These are phyloP conservation scores for Myrmecophaga tridactyla DNA, from an alignment of 2,113 vertebrate species.

Conservation along the genomic window DNA sequence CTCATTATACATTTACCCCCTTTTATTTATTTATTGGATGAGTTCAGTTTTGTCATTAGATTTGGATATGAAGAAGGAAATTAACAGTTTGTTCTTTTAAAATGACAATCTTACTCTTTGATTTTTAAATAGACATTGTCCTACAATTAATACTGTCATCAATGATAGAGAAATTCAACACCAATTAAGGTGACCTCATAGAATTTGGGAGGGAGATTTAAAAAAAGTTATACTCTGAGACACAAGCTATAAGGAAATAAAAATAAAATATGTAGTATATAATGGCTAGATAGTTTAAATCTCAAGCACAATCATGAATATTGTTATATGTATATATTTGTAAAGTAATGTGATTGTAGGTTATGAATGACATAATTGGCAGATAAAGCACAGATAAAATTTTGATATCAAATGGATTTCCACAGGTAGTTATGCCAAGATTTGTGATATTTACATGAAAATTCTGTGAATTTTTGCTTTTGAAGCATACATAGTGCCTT, in stretches of 20 bases:
- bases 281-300: background rate
- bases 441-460: background rate
- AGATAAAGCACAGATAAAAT: background rate
- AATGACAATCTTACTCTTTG: background rate
- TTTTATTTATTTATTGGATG: background rate
- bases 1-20: background rate
- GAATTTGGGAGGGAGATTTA: background rate
- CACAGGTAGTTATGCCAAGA: background rate
- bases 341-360: background rate
- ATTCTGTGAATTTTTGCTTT: background rate
- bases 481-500: background rate
- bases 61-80: background rate
- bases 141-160: background rate
- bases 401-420: background rate
- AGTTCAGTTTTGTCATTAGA: background rate
- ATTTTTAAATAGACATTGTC: background rate
- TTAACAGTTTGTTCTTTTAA: background rate
- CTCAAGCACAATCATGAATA: background rate
- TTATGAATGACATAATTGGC: background rate
- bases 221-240: background rate
- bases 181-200: background rate
- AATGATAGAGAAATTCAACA: background rate
- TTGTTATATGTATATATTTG: background rate
- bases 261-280: background rate
- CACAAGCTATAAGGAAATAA: background rate